Evolutionary conservation across 2,113 vertebrate genomes (phyloP).

Genomic region (Malurus cyaneus): DNA sequence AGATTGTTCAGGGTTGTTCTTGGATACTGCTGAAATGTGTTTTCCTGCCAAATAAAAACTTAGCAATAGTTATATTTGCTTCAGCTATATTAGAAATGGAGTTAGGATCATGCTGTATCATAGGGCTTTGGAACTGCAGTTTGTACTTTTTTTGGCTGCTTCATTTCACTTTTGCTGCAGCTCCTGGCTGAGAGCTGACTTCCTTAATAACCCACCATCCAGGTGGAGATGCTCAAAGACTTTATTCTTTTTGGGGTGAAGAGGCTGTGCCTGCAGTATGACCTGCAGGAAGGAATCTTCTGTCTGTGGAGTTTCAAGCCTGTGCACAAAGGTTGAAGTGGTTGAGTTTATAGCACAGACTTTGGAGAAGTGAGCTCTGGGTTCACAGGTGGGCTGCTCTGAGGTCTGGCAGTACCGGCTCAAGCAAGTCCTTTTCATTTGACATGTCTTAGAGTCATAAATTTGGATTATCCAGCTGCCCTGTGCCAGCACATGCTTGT

Average conservation of each 20-base stretch:
- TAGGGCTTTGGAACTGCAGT: background rate
- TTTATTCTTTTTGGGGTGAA: background rate
- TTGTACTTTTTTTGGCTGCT: background rate
- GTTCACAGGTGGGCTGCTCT: background rate
- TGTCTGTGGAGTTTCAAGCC: background rate
- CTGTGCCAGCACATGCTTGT: constrained; percentile 25
- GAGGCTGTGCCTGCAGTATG: background rate
- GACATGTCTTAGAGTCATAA: background rate
- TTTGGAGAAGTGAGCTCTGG: background rate
- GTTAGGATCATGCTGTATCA: background rate
- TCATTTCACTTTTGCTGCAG: background rate
- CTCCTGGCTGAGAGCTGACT: background rate
- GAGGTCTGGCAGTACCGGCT: background rate
- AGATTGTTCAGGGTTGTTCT: background rate
- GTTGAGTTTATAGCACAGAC: background rate
- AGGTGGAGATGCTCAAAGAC: background rate
- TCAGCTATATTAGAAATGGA: background rate
- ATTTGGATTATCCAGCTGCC: background rate
- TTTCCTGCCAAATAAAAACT: constrained; percentile 37
- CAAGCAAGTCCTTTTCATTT: background rate
- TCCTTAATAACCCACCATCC: background rate
- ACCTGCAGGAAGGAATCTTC: background rate
- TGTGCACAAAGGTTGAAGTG: no score
- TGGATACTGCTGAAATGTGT: background rate
- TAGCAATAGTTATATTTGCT: constrained; percentile 20